Conservation (phyloP, 2,797 vertebrate species). For the Morelia viridis region DNA sequence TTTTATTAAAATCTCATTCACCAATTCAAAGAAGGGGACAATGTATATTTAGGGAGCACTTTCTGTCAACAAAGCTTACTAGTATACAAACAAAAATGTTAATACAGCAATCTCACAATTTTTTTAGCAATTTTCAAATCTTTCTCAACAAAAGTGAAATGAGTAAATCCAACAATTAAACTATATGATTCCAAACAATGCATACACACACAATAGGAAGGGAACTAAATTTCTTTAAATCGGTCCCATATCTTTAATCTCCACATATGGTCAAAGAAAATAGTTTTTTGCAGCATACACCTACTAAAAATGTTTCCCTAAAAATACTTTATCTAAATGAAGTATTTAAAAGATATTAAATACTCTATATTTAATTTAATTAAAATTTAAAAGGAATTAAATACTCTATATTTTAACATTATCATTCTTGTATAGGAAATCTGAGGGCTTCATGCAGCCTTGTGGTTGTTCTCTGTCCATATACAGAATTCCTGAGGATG, state of each 20-base stretch:
- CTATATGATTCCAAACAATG: not conserved
- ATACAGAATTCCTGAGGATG: not conserved
- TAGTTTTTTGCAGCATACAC: not conserved
- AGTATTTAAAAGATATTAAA: not conserved
- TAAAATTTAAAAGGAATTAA: not conserved
- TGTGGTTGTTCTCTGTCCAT: not conserved
- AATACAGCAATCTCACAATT: not conserved
- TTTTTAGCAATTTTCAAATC: not conserved
- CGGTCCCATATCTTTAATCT: not conserved
- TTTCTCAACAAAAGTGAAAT: not conserved
- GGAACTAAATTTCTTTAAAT: not conserved
- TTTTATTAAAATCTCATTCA: not conserved
- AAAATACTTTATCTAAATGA: not conserved
- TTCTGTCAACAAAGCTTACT: not conserved
- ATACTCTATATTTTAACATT: not conserved
- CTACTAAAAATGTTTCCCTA: not conserved
- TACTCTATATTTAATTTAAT: not conserved
- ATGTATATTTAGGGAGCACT: not conserved
- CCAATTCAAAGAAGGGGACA: not conserved
- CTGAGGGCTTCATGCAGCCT: not conserved
- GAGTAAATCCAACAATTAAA: not conserved
- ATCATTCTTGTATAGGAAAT: not conserved
- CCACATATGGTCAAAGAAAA: not conserved
- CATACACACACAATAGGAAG: not conserved
- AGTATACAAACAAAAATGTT: not conserved